Evolutionary conservation across 2,113 vertebrate genomes (phyloP).

Genomic region (Gnathonemus echidnorhynchus): DNA sequence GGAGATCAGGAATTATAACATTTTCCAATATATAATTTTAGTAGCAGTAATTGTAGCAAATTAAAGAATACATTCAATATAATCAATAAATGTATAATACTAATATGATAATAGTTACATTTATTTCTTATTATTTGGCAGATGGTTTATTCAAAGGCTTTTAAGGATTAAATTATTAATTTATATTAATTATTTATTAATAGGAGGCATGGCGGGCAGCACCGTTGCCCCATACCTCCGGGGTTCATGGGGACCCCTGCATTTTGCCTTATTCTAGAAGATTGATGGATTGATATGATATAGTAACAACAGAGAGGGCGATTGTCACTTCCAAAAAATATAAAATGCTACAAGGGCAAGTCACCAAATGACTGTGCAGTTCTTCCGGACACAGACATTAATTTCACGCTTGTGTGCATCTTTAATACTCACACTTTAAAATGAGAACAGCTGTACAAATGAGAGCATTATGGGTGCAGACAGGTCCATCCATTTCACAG

Average conservation of each 20-base stretch:
- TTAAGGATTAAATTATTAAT: background rate
- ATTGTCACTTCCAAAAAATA: background rate
- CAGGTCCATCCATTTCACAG: slow-evolving; percentile 36
- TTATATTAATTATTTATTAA: background rate
- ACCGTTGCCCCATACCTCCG: background rate
- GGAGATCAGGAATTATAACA: background rate
- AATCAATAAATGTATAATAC: background rate
- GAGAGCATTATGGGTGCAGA: slow-evolving; percentile 32
- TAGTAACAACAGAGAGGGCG: background rate
- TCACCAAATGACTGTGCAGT: background rate
- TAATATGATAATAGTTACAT: background rate
- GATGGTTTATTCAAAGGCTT: background rate
- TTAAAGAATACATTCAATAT: background rate
- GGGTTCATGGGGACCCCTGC: background rate
- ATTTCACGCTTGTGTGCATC: background rate
- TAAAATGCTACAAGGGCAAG: background rate
- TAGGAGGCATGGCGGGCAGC: background rate
- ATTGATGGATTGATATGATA: background rate
- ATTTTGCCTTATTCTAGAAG: background rate
- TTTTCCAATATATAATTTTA: background rate
- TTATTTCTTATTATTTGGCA: background rate
- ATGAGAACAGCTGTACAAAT: slow-evolving; percentile 31
- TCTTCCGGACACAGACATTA: background rate
- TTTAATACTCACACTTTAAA: background rate
- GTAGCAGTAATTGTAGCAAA: background rate